Conservation (phyloP, 2,113 vertebrate species). For the Gymnocephalus cernua region DNA sequence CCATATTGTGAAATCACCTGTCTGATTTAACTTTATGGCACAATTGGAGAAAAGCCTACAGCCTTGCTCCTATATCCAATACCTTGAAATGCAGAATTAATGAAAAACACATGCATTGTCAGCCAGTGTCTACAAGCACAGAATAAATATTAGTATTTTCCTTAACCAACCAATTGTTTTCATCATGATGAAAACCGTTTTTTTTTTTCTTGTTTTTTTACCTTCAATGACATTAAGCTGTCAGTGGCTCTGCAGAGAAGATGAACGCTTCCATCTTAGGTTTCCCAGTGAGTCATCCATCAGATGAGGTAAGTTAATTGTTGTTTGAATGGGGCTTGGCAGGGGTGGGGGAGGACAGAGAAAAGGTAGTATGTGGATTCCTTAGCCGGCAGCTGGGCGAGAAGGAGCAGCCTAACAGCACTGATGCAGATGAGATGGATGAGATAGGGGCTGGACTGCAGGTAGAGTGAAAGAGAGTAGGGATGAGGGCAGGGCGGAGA, state of each 20-base stretch:
- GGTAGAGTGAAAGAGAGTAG: conserved; percentile 44
- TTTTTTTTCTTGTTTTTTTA: not conserved
- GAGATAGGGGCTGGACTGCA: conserved; percentile 65
- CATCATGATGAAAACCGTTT: not conserved
- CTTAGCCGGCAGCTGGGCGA: conserved; percentile 56
- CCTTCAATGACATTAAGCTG: conserved; percentile 15
- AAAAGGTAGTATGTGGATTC: conserved; percentile 61
- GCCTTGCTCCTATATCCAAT: conserved; percentile 19
- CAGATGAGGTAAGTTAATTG: conserved; percentile 65
- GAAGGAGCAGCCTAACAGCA: conserved; percentile 44
- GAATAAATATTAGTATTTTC: not conserved
- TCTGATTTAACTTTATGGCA: conserved; percentile 20
- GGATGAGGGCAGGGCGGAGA: conserved; percentile 30
- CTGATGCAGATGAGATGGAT: conserved; percentile 73
- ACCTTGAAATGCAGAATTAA: not conserved
- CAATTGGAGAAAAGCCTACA: conserved; percentile 6
- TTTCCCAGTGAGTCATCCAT: conserved; percentile 59
- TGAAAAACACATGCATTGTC: conserved; percentile 8
- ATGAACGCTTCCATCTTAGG: conserved; percentile 49
- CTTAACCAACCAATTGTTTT: not conserved
- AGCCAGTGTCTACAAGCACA: not conserved
- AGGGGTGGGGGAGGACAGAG: conserved; percentile 22
- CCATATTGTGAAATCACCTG: conserved; percentile 3
- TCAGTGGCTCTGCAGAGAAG: conserved; percentile 47
- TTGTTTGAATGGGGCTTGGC: conserved; percentile 51